A percentile compares a stretch with the other conserved stretches of the same genome.
Conservation (phyloP, 2,113 vertebrate genomes). For the Tyto alba region DNA sequence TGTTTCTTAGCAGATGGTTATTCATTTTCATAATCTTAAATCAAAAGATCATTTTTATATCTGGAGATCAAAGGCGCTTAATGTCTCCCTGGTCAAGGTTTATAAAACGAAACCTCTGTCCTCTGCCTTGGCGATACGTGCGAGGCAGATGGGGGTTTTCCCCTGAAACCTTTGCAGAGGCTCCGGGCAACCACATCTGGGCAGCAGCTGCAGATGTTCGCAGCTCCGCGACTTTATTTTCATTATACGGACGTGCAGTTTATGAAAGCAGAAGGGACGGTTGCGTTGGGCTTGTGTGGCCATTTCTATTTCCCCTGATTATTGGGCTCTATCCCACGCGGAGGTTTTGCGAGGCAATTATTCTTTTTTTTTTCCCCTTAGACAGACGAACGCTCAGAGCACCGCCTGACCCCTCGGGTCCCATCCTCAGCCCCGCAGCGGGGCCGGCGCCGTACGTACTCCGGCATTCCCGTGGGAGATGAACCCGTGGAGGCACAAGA, state of each 20-base stretch:
- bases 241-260: not conserved
- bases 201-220: slow-evolving; percentile 35
- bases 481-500: not conserved
- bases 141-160: not conserved
- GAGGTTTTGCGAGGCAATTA: not conserved
- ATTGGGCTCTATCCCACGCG: accelerated
- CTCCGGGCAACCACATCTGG: slow-evolving; percentile 10
- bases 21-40: slow-evolving; percentile 37
- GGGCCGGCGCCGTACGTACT: accelerated
- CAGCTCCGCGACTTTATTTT: not conserved
- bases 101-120: not conserved
- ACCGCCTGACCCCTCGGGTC: not conserved
- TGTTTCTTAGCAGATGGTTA: slow-evolving; percentile 11
- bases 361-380: not conserved
- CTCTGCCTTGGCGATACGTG: not conserved
- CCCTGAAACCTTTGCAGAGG: slow-evolving; percentile 2
- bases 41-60: slow-evolving; percentile 50
- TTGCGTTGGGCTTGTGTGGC: not conserved
- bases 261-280: not conserved
- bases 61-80: not conserved
- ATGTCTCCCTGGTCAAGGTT: not conserved
- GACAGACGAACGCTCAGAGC: not conserved
- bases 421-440: not conserved
- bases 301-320: not conserved
- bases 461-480: not conserved